Evolutionary conservation across 2,888 invertebrate species (phyloP).

Genomic region (Halocaridina rubra): DNA sequence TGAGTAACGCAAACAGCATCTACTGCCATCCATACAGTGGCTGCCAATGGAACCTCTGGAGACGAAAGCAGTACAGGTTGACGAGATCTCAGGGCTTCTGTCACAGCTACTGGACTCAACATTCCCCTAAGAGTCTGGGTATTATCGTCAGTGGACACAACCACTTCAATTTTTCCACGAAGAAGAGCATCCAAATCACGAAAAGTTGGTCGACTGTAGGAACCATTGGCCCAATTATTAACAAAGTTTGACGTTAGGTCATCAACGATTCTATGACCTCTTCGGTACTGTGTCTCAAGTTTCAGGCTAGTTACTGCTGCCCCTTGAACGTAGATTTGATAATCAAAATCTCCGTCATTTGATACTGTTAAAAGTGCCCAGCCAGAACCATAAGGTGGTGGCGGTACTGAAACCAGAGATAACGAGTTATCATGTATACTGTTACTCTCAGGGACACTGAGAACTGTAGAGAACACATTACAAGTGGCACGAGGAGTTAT

Average conservation of each 20-base stretch:
- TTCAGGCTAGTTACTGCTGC: constrained; percentile 33
- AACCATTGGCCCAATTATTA: constrained; percentile 60
- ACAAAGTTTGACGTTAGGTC: constrained; percentile 48
- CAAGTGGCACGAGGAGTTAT: constrained; percentile 65
- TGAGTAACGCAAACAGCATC: constrained; percentile 65
- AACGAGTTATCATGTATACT: not conserved
- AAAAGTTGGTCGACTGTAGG: constrained; percentile 59
- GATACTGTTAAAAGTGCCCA: constrained; percentile 64
- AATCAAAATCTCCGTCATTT: constrained; percentile 64
- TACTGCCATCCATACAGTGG: constrained; percentile 65
- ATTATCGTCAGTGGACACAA: constrained; percentile 47
- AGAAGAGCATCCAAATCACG: constrained; percentile 62
- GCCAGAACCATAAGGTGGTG: constrained; percentile 44
- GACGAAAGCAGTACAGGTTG: constrained; percentile 63
- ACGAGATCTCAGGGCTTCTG: constrained; percentile 64
- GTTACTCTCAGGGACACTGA: constrained; percentile 54
- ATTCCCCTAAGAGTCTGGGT: constrained; percentile 65
- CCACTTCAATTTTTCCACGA: constrained; percentile 45
- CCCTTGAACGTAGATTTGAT: constrained; percentile 61
- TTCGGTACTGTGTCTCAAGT: constrained; percentile 42
- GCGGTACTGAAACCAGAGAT: not conserved
- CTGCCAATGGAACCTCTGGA: constrained; percentile 63
- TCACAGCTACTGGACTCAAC: constrained; percentile 65
- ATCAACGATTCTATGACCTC: constrained; percentile 50
- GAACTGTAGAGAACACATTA: constrained; percentile 64